A percentile compares a stretch with the other conserved stretches of the same genome.
Evolutionary conservation across 2,113 vertebrate genomes (phyloP).

Genomic region (Ranitomeya variabilis): DNA sequence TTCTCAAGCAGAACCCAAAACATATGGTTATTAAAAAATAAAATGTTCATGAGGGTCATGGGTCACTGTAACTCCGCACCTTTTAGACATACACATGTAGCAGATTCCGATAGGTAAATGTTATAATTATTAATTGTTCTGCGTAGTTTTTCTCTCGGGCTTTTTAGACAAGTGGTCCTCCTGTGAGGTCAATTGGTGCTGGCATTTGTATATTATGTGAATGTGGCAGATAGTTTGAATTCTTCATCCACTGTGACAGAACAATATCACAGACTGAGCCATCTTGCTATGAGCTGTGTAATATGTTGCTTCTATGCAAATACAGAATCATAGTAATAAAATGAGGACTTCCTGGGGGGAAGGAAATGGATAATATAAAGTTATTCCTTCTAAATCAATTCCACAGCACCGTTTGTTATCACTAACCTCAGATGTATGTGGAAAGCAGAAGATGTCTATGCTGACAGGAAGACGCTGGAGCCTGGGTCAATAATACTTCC

Average conservation of each 20-base stretch:
- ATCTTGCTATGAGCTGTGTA: background rate
- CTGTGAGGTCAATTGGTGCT: background rate
- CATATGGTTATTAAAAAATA: too few species aligned
- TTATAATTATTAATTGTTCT: background rate
- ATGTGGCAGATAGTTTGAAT: background rate
- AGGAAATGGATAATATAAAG: background rate
- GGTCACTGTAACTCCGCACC: too few species aligned
- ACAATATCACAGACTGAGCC: background rate
- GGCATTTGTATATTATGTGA: background rate
- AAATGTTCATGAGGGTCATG: too few species aligned
- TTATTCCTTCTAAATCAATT: background rate
- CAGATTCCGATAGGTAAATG: too few species aligned
- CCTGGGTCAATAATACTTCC: slow-evolving; percentile 17
- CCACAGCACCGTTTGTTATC: background rate
- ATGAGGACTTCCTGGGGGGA: background rate
- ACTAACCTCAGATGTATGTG: background rate
- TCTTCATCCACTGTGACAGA: background rate
- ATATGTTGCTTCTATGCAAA: slow-evolving; percentile 9
- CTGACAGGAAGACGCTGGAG: background rate
- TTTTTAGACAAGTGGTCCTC: background rate
- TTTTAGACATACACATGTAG: too few species aligned
- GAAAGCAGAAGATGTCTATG: background rate
- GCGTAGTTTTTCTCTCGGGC: background rate
- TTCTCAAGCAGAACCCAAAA: too few species aligned
- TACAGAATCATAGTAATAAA: background rate